Base-by-base conservation (phyloP, 1,140 invertebrate genomes). In the Planococcus citri region DNA sequence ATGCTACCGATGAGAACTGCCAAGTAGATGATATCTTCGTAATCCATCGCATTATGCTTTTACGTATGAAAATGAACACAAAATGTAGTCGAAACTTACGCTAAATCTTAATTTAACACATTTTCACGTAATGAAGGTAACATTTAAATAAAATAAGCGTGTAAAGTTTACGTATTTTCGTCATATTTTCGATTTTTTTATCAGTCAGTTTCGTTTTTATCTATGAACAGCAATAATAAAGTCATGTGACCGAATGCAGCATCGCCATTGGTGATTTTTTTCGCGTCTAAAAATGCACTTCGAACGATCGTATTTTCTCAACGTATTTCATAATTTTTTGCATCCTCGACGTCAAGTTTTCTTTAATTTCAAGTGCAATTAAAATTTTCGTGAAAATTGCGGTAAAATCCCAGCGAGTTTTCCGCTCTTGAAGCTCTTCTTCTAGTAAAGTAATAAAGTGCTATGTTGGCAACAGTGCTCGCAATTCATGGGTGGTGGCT, bases 1-100 rank as follows among this genome's bases (percentile, higher is more conserved):
- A 90, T 64, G 22, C 60, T 64, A 64, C 21, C 24, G 60, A 64
- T 24, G 24, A 64, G 60, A 9, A 27, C 25, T 4, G 24, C 22
- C 10, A 64, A 27, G 20, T 64, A 64, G 10, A 64, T 64, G 21
- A 64, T 24, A 25, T 64, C 60, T 24, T 64, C 60, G 24, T 24
- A 64, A 64, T 64, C 25, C 60, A 64, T 64, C 9, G 22, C 17
- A 4, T 58, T n/a, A 33, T 12, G 12, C 29, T 6, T 6, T 33
- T 12, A 33, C 3, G 29, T 12, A 33, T 33, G 12, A 6, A 6
- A 6, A 33, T 33, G n/a, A 33, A 3, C 12, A 33, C 29, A 33
- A 33, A 33, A 3, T 33, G 12, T 12, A 33, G 4, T 51, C 17
- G 6, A 17, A 37, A 51, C 17, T 2, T 17, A 17, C 17, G 41